Percentiles rank a stretch among this genome's conserved stretches.
Evolutionary conservation across 2,113 vertebrate genomes (phyloP).

Genomic region (Syrrhaptes paradoxus): DNA sequence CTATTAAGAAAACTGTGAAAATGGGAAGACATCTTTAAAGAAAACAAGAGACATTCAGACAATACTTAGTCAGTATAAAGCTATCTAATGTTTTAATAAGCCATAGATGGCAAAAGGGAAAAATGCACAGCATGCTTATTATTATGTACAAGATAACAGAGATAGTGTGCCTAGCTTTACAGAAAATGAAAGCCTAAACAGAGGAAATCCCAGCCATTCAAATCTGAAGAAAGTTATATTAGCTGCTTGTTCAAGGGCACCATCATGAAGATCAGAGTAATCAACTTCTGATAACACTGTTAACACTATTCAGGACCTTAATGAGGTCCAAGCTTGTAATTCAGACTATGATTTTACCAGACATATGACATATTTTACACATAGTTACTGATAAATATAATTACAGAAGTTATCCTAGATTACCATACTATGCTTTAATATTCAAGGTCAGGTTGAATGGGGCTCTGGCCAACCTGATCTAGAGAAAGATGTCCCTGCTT

Average conservation of each 20-base stretch:
- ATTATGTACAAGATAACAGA: neutral
- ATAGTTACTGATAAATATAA: neutral
- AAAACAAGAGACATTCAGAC: neutral
- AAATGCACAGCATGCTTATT: neutral
- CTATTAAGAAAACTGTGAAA: neutral
- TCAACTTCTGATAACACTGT: neutral
- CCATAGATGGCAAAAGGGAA: neutral
- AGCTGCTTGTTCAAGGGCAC: neutral
- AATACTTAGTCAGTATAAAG: neutral
- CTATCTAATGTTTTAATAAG: neutral
- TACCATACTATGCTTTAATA: neutral
- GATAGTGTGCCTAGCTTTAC: neutral
- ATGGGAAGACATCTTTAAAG: neutral
- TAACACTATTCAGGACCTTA: neutral
- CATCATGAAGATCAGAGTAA: neutral
- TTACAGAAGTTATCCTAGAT: neutral
- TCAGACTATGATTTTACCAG: neutral
- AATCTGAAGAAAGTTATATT: neutral
- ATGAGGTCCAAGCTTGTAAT: neutral
- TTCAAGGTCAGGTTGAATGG: too few species aligned
- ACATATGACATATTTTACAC: neutral
- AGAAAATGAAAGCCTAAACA: neutral
- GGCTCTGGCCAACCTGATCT: too few species aligned
- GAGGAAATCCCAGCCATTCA: neutral
- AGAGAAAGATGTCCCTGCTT: too few species aligned